Base-by-base conservation (phyloP, 2,888 invertebrate species). In the Lycocerus yunnanus region DNA sequence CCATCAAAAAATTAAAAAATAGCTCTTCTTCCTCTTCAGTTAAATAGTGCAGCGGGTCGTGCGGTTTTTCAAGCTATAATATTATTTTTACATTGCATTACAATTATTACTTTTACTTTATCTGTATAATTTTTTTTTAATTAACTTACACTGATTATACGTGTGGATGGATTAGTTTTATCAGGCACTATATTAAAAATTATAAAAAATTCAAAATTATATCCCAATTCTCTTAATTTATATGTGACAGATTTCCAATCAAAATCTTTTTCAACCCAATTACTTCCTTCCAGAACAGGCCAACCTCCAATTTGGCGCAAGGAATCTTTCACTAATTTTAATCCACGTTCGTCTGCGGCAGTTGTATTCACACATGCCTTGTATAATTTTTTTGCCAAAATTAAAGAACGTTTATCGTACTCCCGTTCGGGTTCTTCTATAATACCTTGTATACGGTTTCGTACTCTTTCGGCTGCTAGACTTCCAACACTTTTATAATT, bases 261-360 rank as follows among this genome's bases (percentile, higher is more conserved):
- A 78, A 86, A 87, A 18, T 80, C 88, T 73, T 79, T 80, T 67
- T 85, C 83, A 66, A 86, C 83, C 89, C 89, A 89, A 69, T 84
- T 82, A 74, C 84, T 82, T n/a, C 87, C 87, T 74, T 87, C 87
- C 11, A 90, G 81, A n/a, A 88, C 86, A 8, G 92, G 91, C 91
- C 91, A 92, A 1, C 90, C 91, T 14, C 91, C 91, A 27, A 91
- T 86, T 78, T 87, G 85, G 24, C 84, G 81, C 65, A 91, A 84
- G 74, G 86, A 81, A 71, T 82, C 80, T 79, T 81, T 84, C 21
- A 85, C 81, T 74, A 85, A 79, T 71, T 83, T 84, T 74, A 85
- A 80, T 71, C 84, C 84, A 60, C 82, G 81, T 70, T 77, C 79
- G 72, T 86, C 84, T 66, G 84, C 81, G 43, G 83, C 83, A 58